phyloP scores from a whole-genome alignment of 2,113 vertebrate species.

The Cololabis saira region DNA sequence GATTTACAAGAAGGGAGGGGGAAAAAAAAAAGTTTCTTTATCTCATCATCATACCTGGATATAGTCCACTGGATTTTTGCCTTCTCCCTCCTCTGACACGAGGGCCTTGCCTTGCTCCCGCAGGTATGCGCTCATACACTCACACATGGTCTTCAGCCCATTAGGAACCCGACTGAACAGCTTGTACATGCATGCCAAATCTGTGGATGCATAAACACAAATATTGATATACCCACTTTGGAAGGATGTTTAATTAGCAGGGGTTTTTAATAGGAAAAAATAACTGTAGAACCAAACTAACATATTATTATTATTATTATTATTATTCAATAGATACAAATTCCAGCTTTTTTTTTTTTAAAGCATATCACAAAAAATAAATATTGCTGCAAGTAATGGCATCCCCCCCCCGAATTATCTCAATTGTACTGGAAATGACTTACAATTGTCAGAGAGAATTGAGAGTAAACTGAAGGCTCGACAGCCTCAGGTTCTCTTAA shows the following conservation, averaged over 20 bases:
- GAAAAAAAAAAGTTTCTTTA: too few species aligned
- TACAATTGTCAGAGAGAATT: not conserved
- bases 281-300: not conserved
- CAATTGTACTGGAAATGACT: constrained; percentile 1
- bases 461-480: not conserved
- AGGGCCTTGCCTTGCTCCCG: constrained; percentile 98
- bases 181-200: constrained; percentile 99
- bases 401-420: not conserved
- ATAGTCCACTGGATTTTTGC: constrained; percentile 99
- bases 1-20: not conserved
- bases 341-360: too few species aligned
- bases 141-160: constrained; percentile 99
- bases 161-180: constrained; percentile 98
- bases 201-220: constrained; percentile 73
- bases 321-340: too few species aligned
- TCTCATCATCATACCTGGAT: constrained; percentile 87
- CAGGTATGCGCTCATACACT: constrained; percentile 98
- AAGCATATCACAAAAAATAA: too few species aligned
- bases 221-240: not conserved
- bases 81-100: constrained; percentile 98
- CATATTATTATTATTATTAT: too few species aligned
- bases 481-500: not conserved
- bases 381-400: too few species aligned
- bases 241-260: too few species aligned
- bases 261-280: constrained; percentile 11